Conservation (phyloP, 2,888 invertebrate genomes). For the Coenonympha glycerion region DNA sequence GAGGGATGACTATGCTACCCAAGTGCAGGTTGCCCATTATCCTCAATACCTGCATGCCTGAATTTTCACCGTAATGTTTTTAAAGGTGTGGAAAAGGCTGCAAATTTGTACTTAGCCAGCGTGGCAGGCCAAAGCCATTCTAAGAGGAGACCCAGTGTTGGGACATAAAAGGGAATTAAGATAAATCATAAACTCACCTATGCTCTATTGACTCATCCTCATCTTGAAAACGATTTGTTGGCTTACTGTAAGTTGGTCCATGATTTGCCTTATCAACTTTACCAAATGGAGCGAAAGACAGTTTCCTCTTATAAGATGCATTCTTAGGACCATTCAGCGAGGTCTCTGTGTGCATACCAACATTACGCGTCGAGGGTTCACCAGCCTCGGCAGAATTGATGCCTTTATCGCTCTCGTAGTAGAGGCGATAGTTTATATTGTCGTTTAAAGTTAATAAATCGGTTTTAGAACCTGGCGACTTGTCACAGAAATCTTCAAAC, state of each 20-base stretch:
- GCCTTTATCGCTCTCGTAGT: slow-evolving; percentile 59
- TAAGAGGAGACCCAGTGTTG: too few relatives aligned
- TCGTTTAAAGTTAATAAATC: slow-evolving; percentile 74
- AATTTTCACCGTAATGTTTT: background rate
- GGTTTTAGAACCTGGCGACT: slow-evolving; percentile 67
- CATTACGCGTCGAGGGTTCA: slow-evolving; percentile 50
- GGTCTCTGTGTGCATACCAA: slow-evolving; percentile 57
- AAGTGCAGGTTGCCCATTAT: too few relatives aligned
- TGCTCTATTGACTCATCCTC: slow-evolving; percentile 58
- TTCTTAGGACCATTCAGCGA: slow-evolving; percentile 57
- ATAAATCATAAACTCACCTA: slow-evolving; percentile 40
- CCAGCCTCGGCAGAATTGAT: slow-evolving; percentile 49
- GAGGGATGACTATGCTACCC: too few relatives aligned
- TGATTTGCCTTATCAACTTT: slow-evolving; percentile 45
- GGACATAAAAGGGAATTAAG: too few relatives aligned
- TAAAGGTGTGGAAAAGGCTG: too few relatives aligned
- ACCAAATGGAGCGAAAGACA: slow-evolving; percentile 61
- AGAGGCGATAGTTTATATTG: slow-evolving; percentile 70
- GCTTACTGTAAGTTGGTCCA: slow-evolving; percentile 55
- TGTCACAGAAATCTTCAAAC: slow-evolving; percentile 78
- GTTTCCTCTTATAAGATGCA: slow-evolving; percentile 49
- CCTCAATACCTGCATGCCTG: too few relatives aligned
- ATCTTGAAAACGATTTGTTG: slow-evolving; percentile 51
- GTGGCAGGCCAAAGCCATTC: too few relatives aligned
- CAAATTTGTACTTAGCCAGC: too few relatives aligned